phyloP scores from a whole-genome alignment of 53 echinoderm and acorn worm species.

The Echinometra lucunter region DNA sequence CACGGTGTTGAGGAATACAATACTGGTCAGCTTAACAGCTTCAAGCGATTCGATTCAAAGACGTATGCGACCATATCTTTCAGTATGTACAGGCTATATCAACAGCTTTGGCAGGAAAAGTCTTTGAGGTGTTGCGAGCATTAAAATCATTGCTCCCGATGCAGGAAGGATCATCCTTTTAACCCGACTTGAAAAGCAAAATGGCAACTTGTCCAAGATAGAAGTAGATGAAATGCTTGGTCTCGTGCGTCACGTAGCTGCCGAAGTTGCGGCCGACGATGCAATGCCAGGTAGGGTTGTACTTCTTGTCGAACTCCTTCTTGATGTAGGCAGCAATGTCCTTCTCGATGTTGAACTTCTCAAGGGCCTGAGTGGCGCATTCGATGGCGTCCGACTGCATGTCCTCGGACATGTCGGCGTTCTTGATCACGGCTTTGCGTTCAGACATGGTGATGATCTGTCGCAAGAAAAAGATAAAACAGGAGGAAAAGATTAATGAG shows the following conservation, averaged over 20 bases:
- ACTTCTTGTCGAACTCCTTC: constrained; percentile 96
- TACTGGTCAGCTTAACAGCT: neutral
- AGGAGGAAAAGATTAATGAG: neutral
- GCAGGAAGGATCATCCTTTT: neutral
- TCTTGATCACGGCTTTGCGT: constrained; percentile 94
- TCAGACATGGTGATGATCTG: constrained; percentile 79
- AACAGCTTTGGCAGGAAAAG: constrained; percentile 13
- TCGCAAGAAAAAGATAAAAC: neutral
- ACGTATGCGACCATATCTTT: neutral
- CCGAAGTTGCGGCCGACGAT: constrained; percentile 95
- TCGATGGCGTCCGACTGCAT: constrained; percentile 88
- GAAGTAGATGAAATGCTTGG: constrained; percentile 97
- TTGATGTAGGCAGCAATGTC: constrained; percentile 93
- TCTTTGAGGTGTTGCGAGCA: neutral
- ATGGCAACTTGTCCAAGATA: constrained; percentile 92
- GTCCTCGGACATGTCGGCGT: constrained; percentile 96
- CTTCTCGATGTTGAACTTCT: constrained; percentile 94
- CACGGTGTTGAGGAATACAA: neutral
- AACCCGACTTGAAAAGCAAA: constrained; percentile 93
- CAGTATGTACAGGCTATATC: constrained; percentile 6
- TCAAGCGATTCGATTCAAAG: neutral
- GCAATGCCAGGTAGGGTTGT: constrained; percentile 98
- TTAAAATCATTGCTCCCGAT: neutral
- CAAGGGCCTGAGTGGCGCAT: constrained; percentile 82
- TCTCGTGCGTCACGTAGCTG: constrained; percentile 97